A percentile compares a stretch with the other conserved stretches of the same genome.
These are phyloP conservation scores for Luperina testacea DNA, from an alignment of 2,888 invertebrate species.

Conservation along the genomic window DNA sequence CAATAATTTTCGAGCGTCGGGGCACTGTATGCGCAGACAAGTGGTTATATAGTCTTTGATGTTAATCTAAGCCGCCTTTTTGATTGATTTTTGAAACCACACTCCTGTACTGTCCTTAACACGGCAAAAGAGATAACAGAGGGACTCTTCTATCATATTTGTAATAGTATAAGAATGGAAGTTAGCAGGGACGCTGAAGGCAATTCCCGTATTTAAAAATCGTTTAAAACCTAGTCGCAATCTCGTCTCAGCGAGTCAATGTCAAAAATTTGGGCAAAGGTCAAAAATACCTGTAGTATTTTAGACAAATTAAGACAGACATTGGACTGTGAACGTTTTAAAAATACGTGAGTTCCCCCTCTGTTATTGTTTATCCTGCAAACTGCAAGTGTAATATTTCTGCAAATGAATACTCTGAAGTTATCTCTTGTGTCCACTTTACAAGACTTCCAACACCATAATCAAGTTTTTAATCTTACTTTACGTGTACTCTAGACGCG, in stretches of 20 bases:
- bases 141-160: background rate
- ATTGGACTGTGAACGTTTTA: background rate
- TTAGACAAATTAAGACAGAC: no score
- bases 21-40: no score
- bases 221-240: no score
- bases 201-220: background rate
- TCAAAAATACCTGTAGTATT: background rate
- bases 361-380: background rate
- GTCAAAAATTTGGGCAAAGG: background rate
- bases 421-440: background rate
- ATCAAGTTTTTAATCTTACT: constrained; percentile 1
- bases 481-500: constrained; percentile 77
- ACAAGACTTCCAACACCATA: background rate
- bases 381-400: background rate
- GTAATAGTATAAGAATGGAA: background rate
- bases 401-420: background rate
- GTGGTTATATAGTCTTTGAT: no score
- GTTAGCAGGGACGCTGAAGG: background rate
- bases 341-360: background rate
- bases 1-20: no score
- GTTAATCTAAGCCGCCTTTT: background rate
- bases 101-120: background rate
- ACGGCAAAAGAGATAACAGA: constrained; percentile 7
- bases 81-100: background rate
- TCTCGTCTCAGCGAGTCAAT: background rate